Evolutionary conservation across 2,797 vertebrate species (phyloP).

Genomic region (Urosaurus nigricauda): DNA sequence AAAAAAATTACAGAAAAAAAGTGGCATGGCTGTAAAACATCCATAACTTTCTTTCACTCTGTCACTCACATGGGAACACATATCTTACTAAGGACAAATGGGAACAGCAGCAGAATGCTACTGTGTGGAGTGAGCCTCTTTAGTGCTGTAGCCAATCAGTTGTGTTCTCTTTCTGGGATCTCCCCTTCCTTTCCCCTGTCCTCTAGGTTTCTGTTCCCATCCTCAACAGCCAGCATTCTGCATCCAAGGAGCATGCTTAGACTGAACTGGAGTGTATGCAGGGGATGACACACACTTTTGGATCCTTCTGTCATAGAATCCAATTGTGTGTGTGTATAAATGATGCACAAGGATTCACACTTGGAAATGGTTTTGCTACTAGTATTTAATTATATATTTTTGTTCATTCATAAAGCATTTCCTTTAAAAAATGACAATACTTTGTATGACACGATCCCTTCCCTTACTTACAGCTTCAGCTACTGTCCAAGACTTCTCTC

Average conservation of each 20-base stretch:
- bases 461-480: neutral
- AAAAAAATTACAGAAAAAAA: too few relatives aligned
- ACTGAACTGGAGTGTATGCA: neutral
- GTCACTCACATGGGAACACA: neutral
- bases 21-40: neutral
- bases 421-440: neutral
- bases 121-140: too few relatives aligned
- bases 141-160: neutral
- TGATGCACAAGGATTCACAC: neutral
- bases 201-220: neutral
- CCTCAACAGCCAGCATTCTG: neutral
- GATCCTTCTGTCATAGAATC: too few relatives aligned
- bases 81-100: too few relatives aligned
- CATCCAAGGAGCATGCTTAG: too few relatives aligned
- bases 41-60: neutral
- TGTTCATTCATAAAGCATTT: neutral
- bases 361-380: neutral
- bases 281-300: neutral
- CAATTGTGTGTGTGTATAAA: neutral
- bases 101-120: neutral
- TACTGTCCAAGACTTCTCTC: neutral
- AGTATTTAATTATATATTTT: neutral
- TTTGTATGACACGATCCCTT: too few relatives aligned
- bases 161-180: neutral
- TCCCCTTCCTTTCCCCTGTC: neutral